These are phyloP conservation scores for Entomobrya proxima DNA, from an alignment of 2,888 invertebrate species.

Conservation along the genomic window DNA sequence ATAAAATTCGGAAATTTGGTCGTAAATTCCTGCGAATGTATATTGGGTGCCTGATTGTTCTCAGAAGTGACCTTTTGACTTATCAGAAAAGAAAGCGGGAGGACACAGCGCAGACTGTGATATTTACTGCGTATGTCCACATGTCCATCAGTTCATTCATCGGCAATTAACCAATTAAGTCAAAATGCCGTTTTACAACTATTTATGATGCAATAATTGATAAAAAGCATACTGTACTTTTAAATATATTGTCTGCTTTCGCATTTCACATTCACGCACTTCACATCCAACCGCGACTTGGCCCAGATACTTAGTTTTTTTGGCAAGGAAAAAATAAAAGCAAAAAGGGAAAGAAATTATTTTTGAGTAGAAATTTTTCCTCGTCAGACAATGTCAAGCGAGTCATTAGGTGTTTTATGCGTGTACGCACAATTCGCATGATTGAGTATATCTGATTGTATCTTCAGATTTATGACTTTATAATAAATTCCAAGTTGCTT, in stretches of 20 bases:
- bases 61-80: not conserved
- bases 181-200: constrained; percentile 1
- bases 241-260: constrained; percentile 37
- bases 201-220: constrained; percentile 15
- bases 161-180: constrained; percentile 52
- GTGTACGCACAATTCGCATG: constrained; percentile 10
- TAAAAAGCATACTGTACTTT: not conserved
- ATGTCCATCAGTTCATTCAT: not conserved
- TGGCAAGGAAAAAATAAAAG: not conserved
- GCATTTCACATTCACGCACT: not conserved
- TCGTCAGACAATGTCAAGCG: not conserved
- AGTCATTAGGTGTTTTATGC: constrained; percentile 17
- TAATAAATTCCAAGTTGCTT: not conserved
- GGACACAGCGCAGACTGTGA: not conserved
- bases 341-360: not conserved
- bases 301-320: constrained; percentile 47
- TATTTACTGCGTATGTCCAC: not conserved
- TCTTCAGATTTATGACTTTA: not conserved
- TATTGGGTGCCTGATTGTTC: too few relatives aligned
- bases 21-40: not conserved
- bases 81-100: not conserved
- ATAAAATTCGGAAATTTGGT: not conserved
- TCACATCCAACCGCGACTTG: constrained; percentile 50
- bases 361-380: constrained; percentile 5
- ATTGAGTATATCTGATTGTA: not conserved